Evolutionary conservation across 2,113 vertebrate species (phyloP).

Genomic region (Bungarus multicinctus): DNA sequence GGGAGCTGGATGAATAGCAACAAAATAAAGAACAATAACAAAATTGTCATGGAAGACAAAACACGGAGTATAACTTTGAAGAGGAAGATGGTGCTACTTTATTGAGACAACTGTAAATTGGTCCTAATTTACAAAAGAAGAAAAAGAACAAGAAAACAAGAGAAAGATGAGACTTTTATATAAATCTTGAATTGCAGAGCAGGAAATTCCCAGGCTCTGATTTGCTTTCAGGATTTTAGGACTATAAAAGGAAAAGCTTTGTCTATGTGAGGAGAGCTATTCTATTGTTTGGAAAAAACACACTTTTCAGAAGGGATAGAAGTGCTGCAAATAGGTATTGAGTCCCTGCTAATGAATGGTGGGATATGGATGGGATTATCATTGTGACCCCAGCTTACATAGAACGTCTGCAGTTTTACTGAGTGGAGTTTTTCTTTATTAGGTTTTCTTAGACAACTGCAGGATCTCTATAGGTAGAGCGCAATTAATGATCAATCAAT

Average conservation of each 20-base stretch:
- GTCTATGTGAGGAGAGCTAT: not conserved
- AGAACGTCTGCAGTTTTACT: not conserved
- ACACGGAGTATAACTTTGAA: not conserved
- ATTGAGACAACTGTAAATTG: no score
- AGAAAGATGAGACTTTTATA: not conserved
- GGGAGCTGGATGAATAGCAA: not conserved
- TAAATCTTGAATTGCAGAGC: not conserved
- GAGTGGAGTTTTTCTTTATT: not conserved
- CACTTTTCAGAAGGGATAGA: not conserved
- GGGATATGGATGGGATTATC: not conserved
- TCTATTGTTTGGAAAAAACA: not conserved
- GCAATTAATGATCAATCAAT: no score
- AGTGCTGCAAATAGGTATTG: not conserved
- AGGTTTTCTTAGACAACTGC: not conserved
- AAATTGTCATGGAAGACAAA: not conserved
- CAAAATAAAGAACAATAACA: not conserved
- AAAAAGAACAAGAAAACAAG: not conserved
- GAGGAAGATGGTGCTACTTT: not conserved
- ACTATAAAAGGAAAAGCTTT: not conserved
- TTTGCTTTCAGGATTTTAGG: not conserved
- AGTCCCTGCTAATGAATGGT: not conserved
- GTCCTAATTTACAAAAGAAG: no score
- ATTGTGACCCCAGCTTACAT: not conserved
- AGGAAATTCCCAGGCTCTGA: not conserved
- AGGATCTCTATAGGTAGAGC: not conserved